Conservation (phyloP, 2,888 invertebrate species). For the Hermaeophaga mercurialis region DNA sequence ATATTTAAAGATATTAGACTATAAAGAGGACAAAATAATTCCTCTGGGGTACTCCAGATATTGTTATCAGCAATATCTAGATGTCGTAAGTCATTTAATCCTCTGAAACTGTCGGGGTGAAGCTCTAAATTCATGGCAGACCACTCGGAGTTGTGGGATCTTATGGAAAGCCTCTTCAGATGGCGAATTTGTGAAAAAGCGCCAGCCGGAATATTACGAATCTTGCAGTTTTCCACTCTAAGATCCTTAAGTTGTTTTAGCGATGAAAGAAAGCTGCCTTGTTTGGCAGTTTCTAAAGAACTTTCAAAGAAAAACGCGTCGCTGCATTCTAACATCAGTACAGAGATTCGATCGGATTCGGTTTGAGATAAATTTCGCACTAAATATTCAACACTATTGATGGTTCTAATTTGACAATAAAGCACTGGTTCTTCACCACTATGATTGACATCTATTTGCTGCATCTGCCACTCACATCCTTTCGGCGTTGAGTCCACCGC, state of each 20-base stretch:
- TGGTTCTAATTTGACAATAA: conserved; percentile 73
- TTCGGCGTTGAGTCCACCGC: conserved; percentile 68
- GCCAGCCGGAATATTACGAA: conserved; percentile 73
- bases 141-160: conserved; percentile 81
- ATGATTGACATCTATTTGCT: conserved; percentile 61
- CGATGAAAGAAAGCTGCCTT: conserved; percentile 63
- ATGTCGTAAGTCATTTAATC: conserved; percentile 68
- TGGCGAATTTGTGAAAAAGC: conserved; percentile 71
- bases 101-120: conserved; percentile 72
- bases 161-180: conserved; percentile 68
- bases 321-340: conserved; percentile 73
- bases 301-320: conserved; percentile 77
- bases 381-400: conserved; percentile 70
- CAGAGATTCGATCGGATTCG: conserved; percentile 71
- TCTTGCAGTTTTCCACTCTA: conserved; percentile 77
- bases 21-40: conserved; percentile 74
- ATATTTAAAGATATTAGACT: conserved; percentile 73
- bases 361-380: conserved; percentile 71
- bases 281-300: conserved; percentile 61
- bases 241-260: conserved; percentile 71
- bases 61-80: conserved; percentile 78
- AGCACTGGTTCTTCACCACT: conserved; percentile 63
- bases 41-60: conserved; percentile 75
- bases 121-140: conserved; percentile 78
- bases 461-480: conserved; percentile 74